A percentile compares a stretch with the other conserved stretches of the same genome.
Conservation (phyloP, 2,797 vertebrate species). For the Cuniculus paca region DNA sequence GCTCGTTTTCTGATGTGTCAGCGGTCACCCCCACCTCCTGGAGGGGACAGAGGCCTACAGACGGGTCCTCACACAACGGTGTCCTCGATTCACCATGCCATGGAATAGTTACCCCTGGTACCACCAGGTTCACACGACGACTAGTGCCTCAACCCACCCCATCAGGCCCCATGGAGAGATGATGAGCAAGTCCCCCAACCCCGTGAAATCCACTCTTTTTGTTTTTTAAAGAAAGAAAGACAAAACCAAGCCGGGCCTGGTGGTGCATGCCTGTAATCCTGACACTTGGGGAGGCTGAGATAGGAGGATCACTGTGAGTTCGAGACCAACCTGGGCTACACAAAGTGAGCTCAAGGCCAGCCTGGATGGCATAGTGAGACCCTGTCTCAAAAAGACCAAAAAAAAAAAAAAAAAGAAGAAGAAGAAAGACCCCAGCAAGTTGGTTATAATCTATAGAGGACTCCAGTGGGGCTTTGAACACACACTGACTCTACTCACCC, state of each 20-base stretch:
- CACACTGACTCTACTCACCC: background rate
- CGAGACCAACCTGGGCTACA: too few relatives aligned
- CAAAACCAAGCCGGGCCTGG: background rate
- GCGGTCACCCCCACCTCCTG: background rate
- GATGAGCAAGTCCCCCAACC: background rate
- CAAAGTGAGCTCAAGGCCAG: too few relatives aligned
- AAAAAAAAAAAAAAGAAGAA: too few relatives aligned
- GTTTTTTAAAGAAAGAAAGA: background rate
- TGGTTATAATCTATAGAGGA: background rate
- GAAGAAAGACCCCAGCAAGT: background rate
- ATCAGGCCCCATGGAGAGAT: background rate
- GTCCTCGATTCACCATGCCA: rapidly evolving
- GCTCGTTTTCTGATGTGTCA: background rate
- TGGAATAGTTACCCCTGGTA: rapidly evolving
- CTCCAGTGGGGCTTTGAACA: rapidly evolving
- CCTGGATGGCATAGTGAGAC: too few relatives aligned
- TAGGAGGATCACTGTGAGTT: too few relatives aligned
- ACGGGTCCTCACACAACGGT: background rate
- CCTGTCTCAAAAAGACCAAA: too few relatives aligned
- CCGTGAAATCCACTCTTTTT: rapidly evolving
- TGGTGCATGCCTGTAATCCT: too few relatives aligned
- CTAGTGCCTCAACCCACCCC: rapidly evolving
- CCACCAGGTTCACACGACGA: background rate
- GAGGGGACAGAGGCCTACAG: too few relatives aligned
- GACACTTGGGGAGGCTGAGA: too few relatives aligned